phyloP scores from a whole-genome alignment of 2,113 vertebrate species.

The Phylloscopus whistleri region DNA sequence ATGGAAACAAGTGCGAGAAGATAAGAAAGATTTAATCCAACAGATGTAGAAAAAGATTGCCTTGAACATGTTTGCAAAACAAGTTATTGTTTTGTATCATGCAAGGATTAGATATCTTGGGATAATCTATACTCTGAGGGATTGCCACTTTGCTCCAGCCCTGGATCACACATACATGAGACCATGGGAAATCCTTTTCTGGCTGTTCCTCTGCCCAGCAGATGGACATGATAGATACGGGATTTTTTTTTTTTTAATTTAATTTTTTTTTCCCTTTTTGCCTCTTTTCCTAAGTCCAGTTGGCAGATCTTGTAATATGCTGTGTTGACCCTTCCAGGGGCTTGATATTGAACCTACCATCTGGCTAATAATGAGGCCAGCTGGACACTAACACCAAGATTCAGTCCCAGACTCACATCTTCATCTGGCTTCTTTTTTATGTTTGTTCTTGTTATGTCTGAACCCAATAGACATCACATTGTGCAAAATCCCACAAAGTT shows the following conservation, averaged over 20 bases:
- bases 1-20: not conserved
- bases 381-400: slow-evolving; percentile 45
- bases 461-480: not conserved
- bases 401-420: slow-evolving; percentile 22
- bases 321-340: slow-evolving; percentile 32
- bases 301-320: slow-evolving; percentile 15
- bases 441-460: not conserved
- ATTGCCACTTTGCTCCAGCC: not conserved
- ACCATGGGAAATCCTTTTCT: not conserved
- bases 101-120: not conserved
- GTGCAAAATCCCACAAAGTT: not conserved
- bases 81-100: not conserved
- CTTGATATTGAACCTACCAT: slow-evolving; percentile 45
- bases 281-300: not conserved
- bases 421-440: slow-evolving; percentile 26
- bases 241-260: not conserved
- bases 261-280: not conserved
- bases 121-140: not conserved
- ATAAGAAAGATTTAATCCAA: not conserved
- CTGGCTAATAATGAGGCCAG: slow-evolving; percentile 48
- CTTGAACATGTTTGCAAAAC: not conserved
- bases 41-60: not conserved
- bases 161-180: not conserved
- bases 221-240: slow-evolving; percentile 18
- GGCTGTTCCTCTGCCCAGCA: not conserved